Conservation (phyloP, 1,140 invertebrate genomes). For the Monochamus saltuarius region DNA sequence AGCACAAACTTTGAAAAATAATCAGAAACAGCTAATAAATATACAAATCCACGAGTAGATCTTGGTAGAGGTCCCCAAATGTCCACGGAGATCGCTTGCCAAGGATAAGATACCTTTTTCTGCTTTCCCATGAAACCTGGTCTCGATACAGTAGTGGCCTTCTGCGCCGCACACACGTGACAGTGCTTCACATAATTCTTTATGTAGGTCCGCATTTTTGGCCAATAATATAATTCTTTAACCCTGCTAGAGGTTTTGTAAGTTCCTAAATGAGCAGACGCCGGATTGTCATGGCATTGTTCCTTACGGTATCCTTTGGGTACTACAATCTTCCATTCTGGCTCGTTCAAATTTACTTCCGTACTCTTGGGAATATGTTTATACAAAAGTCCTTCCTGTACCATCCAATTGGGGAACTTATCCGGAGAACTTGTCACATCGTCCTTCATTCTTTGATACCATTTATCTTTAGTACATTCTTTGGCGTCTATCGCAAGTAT, state of each 20-base stretch:
- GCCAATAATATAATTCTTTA: slow-evolving; percentile 39
- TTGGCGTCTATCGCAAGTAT: neutral
- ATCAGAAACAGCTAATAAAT: slow-evolving; percentile 45
- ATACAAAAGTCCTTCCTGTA: slow-evolving; percentile 15
- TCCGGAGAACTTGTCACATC: slow-evolving; percentile 6
- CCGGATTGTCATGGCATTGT: slow-evolving; percentile 17
- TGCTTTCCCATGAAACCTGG: slow-evolving; percentile 38
- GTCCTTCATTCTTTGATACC: slow-evolving; percentile 8
- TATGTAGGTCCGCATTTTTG: slow-evolving; percentile 35
- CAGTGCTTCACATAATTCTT: slow-evolving; percentile 35
- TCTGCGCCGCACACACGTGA: slow-evolving; percentile 31
- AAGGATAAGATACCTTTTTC: slow-evolving; percentile 17
- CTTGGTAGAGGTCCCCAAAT: slow-evolving; percentile 34
- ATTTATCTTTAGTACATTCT: slow-evolving; percentile 7
- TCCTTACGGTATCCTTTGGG: slow-evolving; percentile 7
- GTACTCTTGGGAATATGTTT: slow-evolving; percentile 4
- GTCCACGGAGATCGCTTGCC: slow-evolving; percentile 6
- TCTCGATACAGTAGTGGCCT: slow-evolving; percentile 33
- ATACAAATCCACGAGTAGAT: slow-evolving; percentile 36
- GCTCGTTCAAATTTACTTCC: neutral
- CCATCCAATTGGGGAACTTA: slow-evolving; percentile 13
- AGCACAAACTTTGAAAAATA: slow-evolving; percentile 41
- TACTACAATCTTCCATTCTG: slow-evolving; percentile 23
- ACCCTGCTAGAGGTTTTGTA: slow-evolving; percentile 26
- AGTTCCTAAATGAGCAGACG: slow-evolving; percentile 13